A percentile compares a stretch with the other conserved stretches of the same genome.
These are phyloP conservation scores for Callipepla squamata DNA, from an alignment of 2,113 vertebrate species.

Conservation along the genomic window DNA sequence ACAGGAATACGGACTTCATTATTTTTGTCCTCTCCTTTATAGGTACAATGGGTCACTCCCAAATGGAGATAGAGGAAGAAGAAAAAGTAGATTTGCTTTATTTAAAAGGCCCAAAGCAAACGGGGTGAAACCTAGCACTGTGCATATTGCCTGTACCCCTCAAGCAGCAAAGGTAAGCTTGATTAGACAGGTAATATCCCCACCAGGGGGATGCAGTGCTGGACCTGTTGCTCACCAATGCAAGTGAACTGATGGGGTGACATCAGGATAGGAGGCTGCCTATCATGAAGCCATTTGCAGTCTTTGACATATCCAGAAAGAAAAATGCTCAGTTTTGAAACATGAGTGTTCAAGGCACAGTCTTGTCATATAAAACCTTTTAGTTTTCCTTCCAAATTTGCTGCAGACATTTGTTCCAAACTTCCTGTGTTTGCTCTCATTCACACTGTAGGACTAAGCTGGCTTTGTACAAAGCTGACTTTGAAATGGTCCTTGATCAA, in stretches of 20 bases:
- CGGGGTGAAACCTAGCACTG: slow-evolving; percentile 97
- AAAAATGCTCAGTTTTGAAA: neutral
- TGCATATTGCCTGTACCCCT: slow-evolving; percentile 95
- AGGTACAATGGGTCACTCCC: slow-evolving; percentile 99
- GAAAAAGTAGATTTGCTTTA: slow-evolving; percentile 97
- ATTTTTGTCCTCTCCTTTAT: slow-evolving; percentile 20
- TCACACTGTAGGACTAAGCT: neutral
- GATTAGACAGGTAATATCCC: no score
- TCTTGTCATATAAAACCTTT: neutral
- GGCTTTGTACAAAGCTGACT: neutral
- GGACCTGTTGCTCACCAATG: no score
- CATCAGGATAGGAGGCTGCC: no score
- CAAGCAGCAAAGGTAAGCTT: slow-evolving; percentile 95
- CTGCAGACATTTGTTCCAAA: neutral
- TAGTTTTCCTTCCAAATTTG: neutral
- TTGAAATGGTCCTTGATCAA: neutral
- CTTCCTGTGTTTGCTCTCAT: neutral
- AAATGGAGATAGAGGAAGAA: slow-evolving; percentile 95
- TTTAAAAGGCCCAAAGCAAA: slow-evolving; percentile 96
- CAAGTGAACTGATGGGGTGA: no score
- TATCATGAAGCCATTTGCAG: neutral
- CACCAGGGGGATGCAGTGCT: no score
- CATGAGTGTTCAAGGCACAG: neutral
- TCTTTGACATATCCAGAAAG: neutral
- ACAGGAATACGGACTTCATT: neutral